phyloP scores from a whole-genome alignment of 2,113 vertebrate species.

The Bufo gargarizans region DNA sequence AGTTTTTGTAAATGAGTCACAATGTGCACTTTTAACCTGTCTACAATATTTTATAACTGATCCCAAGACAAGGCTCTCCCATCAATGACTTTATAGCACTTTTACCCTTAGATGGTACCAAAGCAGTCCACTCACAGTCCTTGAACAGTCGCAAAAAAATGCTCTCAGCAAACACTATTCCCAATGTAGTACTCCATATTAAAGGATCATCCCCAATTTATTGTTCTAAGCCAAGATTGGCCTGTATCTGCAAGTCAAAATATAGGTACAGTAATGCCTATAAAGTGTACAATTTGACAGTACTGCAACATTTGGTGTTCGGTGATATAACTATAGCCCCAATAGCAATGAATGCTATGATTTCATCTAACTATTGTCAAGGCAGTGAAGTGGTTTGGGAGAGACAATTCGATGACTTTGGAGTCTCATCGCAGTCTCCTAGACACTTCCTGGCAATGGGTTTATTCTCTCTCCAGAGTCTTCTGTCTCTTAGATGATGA shows the following conservation, averaged over 20 bases:
- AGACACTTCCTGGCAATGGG: constrained; percentile 17
- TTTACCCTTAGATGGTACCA: background rate
- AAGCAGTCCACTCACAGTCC: no score
- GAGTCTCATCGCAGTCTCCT: constrained; percentile 1
- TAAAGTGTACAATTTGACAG: no score
- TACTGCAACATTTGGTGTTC: background rate
- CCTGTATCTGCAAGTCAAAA: no score
- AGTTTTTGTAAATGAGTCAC: no score
- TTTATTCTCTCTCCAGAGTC: background rate
- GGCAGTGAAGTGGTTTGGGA: background rate
- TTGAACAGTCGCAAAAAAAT: no score
- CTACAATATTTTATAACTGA: background rate
- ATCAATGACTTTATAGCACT: background rate
- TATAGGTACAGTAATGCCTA: no score
- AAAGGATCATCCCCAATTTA: background rate
- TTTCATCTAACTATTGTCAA: background rate
- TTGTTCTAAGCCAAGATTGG: background rate
- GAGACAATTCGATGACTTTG: background rate
- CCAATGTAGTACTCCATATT: background rate
- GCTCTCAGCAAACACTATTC: background rate
- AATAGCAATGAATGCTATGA: background rate
- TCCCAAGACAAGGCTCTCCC: background rate
- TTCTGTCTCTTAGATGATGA: constrained; percentile 73
- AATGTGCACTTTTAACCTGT: no score
- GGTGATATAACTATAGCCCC: background rate